phyloP scores from a whole-genome alignment of 2,888 invertebrate genomes.

The Neocrepidodera transversa region DNA sequence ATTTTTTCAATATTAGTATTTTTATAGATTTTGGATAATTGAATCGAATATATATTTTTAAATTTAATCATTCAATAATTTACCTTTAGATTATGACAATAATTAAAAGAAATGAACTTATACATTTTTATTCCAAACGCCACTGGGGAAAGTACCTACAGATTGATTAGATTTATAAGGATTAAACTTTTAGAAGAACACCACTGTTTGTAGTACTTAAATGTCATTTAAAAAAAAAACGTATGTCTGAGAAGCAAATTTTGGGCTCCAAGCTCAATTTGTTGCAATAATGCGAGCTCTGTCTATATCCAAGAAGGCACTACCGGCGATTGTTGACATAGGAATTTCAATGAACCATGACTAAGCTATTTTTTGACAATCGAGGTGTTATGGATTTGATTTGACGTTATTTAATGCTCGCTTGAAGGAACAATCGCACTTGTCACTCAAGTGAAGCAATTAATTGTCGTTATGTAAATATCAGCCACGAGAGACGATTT shows the following conservation, averaged over 20 bases:
- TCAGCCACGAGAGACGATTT: conserved; percentile 12
- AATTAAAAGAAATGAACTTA: too few species aligned
- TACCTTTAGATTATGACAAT: too few species aligned
- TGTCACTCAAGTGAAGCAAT: conserved; percentile 31
- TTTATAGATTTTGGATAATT: too few species aligned
- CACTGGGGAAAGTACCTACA: too few species aligned
- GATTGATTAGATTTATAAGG: too few species aligned
- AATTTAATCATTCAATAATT: too few species aligned
- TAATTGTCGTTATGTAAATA: conserved; percentile 26
- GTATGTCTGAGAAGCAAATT: conserved; percentile 18
- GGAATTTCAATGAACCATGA: conserved; percentile 30
- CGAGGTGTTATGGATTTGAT: conserved; percentile 28
- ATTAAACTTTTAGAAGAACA: too few species aligned
- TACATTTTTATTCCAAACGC: too few species aligned
- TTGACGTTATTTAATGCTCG: conserved; percentile 28
- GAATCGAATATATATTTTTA: too few species aligned
- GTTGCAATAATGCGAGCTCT: conserved; percentile 12
- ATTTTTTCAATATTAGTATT: too few species aligned
- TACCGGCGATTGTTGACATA: conserved; percentile 30
- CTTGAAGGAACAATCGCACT: conserved; percentile 29
- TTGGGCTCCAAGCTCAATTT: conserved; percentile 20
- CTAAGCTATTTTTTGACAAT: conserved; percentile 20
- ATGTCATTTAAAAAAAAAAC: neutral
- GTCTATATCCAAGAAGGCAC: conserved; percentile 9
- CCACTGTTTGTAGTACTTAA: neutral